Evolutionary conservation across 2,888 invertebrate species (phyloP), one percentile per base, ranked within the genome.

Genomic region (Harpagoxenus sublaevis): DNA sequence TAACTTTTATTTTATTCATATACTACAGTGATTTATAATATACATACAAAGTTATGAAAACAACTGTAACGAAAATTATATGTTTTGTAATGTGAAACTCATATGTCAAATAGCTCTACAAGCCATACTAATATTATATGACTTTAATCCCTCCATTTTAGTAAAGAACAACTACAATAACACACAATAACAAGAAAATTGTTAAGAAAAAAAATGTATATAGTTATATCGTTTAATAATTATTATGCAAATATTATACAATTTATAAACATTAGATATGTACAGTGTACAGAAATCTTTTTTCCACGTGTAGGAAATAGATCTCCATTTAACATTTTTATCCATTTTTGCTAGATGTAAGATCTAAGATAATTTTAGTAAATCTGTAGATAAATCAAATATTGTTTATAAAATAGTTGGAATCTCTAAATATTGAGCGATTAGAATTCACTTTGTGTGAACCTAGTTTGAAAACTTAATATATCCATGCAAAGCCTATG

Each of bases 251-350:
- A 84, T 88, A 91, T 88, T 86, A 86, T 86, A 87, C 86, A 89
- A 78, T 84, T 84, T 85, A 84, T 73, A 84, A 86, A 87, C 85
- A 84, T 84, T 89, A 89, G 83, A 70, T 65, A 15, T 92, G 91
- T 92, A 92, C 91, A 92, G 90, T 92, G 91, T 92, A 93, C 88
- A 92, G 87, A 90, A 90, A 88, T 91, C 89, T 89, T 84, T 89
- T 86, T 89, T 89, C 71, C 84, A 88, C 28, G 70, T 87, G 66
- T 83, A 85, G 79, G 86, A 78, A 75, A 51, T 85, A 88, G 75
- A 77, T 73, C 42, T 82, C 62, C 42, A 84, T 79, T 84, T 66
- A 85, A 86, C 66, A 84, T 81, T 86, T 89, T 88, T 88, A 84
- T 86, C 82, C 84, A 86, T 28, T 81, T 42, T 81, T 48, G 2